Evolutionary conservation across 2,888 invertebrate species (phyloP).

Genomic region (Idaea straminata): DNA sequence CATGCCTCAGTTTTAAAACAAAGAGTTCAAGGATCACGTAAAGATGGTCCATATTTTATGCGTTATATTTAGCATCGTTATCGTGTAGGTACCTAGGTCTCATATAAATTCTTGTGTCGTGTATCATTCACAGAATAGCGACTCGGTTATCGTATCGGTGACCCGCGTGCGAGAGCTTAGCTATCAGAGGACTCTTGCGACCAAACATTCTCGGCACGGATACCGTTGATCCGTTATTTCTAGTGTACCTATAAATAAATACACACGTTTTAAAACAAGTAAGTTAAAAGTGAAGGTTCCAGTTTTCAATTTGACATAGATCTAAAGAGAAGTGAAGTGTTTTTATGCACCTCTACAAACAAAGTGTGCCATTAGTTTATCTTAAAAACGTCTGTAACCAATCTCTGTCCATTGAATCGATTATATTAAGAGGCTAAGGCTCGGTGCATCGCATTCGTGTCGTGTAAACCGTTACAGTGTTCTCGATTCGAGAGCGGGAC

Average conservation of each 20-base stretch:
- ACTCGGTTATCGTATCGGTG: conserved; percentile 4
- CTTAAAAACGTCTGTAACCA: not conserved
- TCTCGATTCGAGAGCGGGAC: conserved; percentile 67
- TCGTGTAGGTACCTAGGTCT: not conserved
- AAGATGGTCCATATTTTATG: not conserved
- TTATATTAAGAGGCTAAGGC: conserved; percentile 1
- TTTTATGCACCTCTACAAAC: not conserved
- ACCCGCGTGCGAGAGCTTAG: not conserved
- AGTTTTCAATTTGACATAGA: not conserved
- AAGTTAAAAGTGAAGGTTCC: not conserved
- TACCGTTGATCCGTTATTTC: not conserved
- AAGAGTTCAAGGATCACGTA: not conserved
- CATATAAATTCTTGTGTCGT: not conserved
- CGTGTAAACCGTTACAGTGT: conserved; percentile 74
- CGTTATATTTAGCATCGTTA: not conserved
- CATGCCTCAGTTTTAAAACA: not conserved
- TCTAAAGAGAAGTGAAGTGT: not conserved
- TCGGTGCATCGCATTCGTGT: conserved; percentile 42
- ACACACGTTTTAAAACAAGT: not conserved
- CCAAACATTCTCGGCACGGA: not conserved
- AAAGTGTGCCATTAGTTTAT: conserved; percentile 3
- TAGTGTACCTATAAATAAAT: not conserved
- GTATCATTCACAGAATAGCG: not conserved
- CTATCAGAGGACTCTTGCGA: not conserved
- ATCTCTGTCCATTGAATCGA: conserved; percentile 3